A percentile compares a stretch with the other conserved stretches of the same genome.
These are phyloP conservation scores for Pseudochirops corinnae DNA, from an alignment of 2,797 vertebrate species.

Conservation along the genomic window DNA sequence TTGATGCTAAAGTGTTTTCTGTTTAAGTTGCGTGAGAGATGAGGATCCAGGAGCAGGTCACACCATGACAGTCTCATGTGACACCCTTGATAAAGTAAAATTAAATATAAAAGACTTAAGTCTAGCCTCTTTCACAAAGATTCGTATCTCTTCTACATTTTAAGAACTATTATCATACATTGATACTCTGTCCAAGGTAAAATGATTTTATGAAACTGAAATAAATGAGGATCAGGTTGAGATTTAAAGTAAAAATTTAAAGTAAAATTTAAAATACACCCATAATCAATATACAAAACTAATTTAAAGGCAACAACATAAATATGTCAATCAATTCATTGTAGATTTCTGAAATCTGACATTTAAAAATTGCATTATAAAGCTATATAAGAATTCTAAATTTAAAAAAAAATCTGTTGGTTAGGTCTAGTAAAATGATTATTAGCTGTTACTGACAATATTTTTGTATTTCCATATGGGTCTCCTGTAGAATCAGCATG, in stretches of 20 bases:
- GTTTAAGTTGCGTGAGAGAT: background rate
- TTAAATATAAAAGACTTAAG: background rate
- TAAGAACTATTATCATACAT: background rate
- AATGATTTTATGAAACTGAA: background rate
- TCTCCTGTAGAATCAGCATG: background rate
- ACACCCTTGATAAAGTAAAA: background rate
- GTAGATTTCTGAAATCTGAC: background rate
- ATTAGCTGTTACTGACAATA: background rate
- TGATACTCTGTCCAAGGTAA: background rate
- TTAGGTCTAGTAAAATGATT: background rate
- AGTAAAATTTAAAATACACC: background rate
- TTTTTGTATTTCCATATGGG: background rate
- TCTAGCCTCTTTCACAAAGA: background rate
- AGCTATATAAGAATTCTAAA: background rate
- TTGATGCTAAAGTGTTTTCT: background rate
- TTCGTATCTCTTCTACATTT: background rate
- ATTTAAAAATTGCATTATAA: background rate
- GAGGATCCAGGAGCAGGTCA: background rate
- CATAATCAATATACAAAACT: background rate
- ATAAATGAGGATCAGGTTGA: background rate
- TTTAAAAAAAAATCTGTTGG: background rate
- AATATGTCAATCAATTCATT: background rate
- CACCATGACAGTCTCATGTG: background rate
- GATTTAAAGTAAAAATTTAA: background rate
- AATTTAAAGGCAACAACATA: background rate